phyloP scores from a whole-genome alignment of 2,888 invertebrate genomes.

The Cacoxenus indagator region DNA sequence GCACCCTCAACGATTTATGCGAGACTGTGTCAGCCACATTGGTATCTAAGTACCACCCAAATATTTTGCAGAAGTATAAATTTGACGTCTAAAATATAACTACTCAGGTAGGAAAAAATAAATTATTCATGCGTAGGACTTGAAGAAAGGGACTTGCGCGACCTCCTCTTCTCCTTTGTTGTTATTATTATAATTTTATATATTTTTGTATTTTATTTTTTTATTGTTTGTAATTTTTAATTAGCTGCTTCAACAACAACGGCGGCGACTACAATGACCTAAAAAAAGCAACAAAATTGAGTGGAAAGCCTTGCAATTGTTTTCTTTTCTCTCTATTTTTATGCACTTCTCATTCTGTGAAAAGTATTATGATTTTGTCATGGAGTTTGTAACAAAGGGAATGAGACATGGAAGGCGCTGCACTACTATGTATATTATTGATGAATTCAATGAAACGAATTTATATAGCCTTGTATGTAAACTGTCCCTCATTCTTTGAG shows the following conservation, averaged over 20 bases:
- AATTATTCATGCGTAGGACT: background rate
- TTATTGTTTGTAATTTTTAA: too few relatives aligned
- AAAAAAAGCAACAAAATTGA: background rate
- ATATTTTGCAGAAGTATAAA: background rate
- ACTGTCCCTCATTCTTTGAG: too few relatives aligned
- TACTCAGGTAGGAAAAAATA: conserved; percentile 3
- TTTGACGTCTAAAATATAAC: background rate
- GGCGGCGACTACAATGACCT: background rate
- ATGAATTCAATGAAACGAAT: too few relatives aligned
- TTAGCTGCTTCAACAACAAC: conserved; percentile 5
- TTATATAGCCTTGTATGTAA: too few relatives aligned
- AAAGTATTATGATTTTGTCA: too few relatives aligned
- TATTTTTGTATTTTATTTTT: too few relatives aligned
- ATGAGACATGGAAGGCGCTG: too few relatives aligned
- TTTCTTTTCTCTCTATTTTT: background rate
- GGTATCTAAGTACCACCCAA: background rate
- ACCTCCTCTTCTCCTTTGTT: background rate
- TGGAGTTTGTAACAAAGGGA: too few relatives aligned
- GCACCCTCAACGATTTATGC: background rate
- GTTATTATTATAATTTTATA: too few relatives aligned
- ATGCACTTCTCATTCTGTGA: too few relatives aligned
- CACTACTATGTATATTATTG: too few relatives aligned
- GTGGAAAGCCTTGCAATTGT: background rate
- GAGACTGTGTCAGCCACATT: too few relatives aligned
- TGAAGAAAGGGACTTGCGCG: background rate